Evolutionary conservation across 2,888 invertebrate genomes (phyloP).

Genomic region (Rhaphigaster nebulosa): DNA sequence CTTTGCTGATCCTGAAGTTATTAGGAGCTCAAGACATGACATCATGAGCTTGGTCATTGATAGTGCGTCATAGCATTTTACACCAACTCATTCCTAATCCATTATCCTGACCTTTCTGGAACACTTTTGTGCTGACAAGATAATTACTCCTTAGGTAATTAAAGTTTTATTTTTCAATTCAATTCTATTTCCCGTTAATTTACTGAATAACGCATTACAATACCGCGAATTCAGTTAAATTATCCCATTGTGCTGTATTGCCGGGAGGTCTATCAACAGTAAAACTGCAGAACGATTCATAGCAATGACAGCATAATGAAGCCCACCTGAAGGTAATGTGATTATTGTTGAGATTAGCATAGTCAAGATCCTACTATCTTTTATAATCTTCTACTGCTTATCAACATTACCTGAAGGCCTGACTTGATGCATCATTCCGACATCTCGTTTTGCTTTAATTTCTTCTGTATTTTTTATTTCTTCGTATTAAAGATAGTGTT

Average conservation of each 20-base stretch:
- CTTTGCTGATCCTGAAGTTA: background rate
- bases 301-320: background rate
- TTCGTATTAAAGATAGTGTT: no score
- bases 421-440: no score
- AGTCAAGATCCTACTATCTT: background rate
- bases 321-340: background rate
- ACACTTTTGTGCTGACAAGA: background rate
- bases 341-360: background rate
- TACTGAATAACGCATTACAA: background rate
- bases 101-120: background rate
- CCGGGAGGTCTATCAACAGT: background rate
- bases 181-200: background rate
- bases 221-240: background rate
- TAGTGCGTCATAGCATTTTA: conserved; percentile 8
- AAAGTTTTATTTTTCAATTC: background rate
- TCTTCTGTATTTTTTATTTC: no score
- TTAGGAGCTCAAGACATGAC: background rate
- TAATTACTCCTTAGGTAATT: background rate
- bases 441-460: no score
- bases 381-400: background rate
- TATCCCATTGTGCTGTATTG: background rate
- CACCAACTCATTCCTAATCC: background rate
- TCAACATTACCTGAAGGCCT: background rate
- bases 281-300: background rate
- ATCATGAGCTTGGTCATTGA: conserved; percentile 26